These are phyloP conservation scores for Musca domestica DNA, from an alignment of 1,140 invertebrate genomes.

Conservation along the genomic window DNA sequence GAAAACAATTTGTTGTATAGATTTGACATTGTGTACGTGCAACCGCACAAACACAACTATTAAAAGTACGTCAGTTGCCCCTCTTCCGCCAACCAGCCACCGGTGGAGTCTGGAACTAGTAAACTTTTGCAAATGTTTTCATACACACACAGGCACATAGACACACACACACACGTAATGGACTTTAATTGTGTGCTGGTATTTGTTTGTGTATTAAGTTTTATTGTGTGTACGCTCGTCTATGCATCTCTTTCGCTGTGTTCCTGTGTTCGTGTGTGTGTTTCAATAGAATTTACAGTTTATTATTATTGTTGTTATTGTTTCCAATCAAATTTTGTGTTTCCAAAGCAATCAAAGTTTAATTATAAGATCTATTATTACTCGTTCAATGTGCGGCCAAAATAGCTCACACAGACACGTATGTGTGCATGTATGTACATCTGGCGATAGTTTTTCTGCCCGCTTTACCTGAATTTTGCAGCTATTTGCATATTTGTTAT, in stretches of 20 bases:
- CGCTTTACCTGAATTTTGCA: too few relatives aligned
- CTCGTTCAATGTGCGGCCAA: not conserved
- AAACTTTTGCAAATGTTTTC: not conserved
- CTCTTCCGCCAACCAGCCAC: too few relatives aligned
- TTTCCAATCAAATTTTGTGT: conserved; percentile 15
- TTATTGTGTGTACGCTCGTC: too few relatives aligned
- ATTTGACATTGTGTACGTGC: conserved; percentile 20
- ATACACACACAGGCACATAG: not conserved
- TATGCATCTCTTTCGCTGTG: not conserved
- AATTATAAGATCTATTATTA: conserved; percentile 20
- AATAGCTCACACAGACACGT: too few relatives aligned
- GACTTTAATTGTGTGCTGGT: too few relatives aligned
- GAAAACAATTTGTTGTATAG: conserved; percentile 20
- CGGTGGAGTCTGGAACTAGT: too few relatives aligned
- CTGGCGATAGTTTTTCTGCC: too few relatives aligned
- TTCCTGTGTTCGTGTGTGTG: not conserved
- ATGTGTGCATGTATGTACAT: too few relatives aligned
- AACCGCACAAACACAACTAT: conserved; percentile 20
- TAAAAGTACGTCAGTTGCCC: not conserved
- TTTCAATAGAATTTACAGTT: conserved; percentile 10
- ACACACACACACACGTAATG: too few relatives aligned
- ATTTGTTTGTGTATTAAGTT: too few relatives aligned
- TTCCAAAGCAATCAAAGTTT: conserved; percentile 20
- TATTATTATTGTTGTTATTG: conserved; percentile 18
- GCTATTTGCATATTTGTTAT: too few relatives aligned